Evolutionary conservation across 2,797 vertebrate genomes (phyloP).

Genomic region (Poeciliopsis presidionis): DNA sequence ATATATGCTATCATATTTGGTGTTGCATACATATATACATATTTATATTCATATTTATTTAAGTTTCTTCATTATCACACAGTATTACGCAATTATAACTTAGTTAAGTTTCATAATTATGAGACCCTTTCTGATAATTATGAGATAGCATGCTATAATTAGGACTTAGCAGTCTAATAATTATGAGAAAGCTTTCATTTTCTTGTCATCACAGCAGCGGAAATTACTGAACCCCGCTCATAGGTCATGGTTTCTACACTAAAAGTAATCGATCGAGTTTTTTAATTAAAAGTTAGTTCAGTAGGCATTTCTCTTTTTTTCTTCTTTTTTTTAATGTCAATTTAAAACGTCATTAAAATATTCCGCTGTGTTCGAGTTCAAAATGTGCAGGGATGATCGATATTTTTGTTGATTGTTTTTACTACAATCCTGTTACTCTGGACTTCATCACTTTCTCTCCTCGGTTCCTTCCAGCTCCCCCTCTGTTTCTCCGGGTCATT

Average conservation of each 20-base stretch:
- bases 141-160: not conserved
- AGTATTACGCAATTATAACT: not conserved
- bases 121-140: not conserved
- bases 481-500: constrained; percentile 8
- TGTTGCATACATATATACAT: not conserved
- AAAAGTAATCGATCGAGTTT: not conserved
- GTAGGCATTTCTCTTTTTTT: not conserved
- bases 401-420: not conserved
- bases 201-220: not conserved
- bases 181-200: not conserved
- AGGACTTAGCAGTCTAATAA: not conserved
- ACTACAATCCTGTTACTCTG: not conserved
- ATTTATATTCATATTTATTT: not conserved
- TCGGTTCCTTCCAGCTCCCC: not conserved
- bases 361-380: not conserved
- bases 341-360: not conserved
- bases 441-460: not conserved
- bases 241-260: not conserved
- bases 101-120: not conserved
- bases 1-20: not conserved
- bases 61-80: not conserved
- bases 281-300: not conserved
- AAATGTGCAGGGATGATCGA: not conserved
- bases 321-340: not conserved
- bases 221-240: not conserved